Conservation (phyloP, 1,140 invertebrate genomes). For the Augochlora pura region DNA sequence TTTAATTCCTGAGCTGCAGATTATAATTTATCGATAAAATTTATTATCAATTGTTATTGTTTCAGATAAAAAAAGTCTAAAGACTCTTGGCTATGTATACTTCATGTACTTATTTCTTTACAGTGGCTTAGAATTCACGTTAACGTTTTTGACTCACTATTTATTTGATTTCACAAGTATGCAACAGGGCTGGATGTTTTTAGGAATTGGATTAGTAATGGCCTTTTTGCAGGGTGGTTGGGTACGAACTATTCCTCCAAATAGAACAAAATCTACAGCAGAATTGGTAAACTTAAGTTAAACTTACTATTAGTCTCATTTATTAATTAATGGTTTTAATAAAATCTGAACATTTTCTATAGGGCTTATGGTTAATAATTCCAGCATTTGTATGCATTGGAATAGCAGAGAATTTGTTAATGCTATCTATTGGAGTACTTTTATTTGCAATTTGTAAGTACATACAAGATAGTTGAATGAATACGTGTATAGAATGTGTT, state of each 20-base stretch:
- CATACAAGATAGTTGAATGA: no score
- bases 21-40: background rate
- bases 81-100: slow-evolving; percentile 91
- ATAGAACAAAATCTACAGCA: slow-evolving; percentile 88
- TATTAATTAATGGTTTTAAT: no score
- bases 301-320: slow-evolving; percentile 6
- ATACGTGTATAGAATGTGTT: no score
- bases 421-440: slow-evolving; percentile 90
- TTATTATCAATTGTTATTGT: slow-evolving; percentile 27
- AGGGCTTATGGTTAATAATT: slow-evolving; percentile 93
- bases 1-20: slow-evolving; percentile 56
- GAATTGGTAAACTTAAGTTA: slow-evolving; percentile 81
- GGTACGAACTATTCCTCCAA: slow-evolving; percentile 89
- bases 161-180: slow-evolving; percentile 95
- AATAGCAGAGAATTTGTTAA: slow-evolving; percentile 81
- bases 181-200: slow-evolving; percentile 99
- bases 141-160: slow-evolving; percentile 98
- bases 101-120: slow-evolving; percentile 98
- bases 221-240: slow-evolving; percentile 94
- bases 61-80: slow-evolving; percentile 85
- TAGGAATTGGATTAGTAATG: slow-evolving; percentile 96
- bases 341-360: slow-evolving; percentile 9
- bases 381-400: slow-evolving; percentile 94
- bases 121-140: slow-evolving; percentile 97
- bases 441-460: slow-evolving; percentile 95